Conservation (phyloP, 2,113 vertebrate genomes). For the Himantopus leucocephalus region DNA sequence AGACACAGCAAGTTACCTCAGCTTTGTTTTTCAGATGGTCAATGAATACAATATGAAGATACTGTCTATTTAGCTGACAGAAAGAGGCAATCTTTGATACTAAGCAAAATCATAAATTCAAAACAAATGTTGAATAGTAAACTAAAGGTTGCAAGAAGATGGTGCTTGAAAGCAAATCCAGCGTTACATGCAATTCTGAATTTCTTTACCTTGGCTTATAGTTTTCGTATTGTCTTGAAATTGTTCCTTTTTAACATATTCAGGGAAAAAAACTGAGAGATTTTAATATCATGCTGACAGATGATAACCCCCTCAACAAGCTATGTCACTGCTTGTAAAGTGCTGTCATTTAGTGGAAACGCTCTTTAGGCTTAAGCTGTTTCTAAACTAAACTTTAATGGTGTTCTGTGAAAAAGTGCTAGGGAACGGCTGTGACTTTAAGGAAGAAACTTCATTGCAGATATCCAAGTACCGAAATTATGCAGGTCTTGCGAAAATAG, state of each 20-base stretch:
- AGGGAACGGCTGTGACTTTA: background rate
- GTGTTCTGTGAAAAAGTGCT: background rate
- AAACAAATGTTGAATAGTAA: background rate
- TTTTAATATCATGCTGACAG: background rate
- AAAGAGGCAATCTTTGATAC: background rate
- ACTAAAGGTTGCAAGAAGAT: background rate
- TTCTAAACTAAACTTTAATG: background rate
- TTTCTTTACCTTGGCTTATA: background rate
- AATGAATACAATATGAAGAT: background rate
- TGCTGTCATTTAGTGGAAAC: background rate
- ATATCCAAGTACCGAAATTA: background rate
- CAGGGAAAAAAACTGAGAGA: background rate
- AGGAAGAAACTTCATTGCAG: background rate
- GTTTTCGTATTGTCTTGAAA: background rate
- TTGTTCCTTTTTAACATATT: background rate
- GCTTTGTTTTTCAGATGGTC: background rate
- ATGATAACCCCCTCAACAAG: background rate
- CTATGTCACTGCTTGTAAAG: background rate
- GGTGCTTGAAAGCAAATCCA: background rate
- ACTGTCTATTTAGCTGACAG: background rate
- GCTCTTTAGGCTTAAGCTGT: background rate
- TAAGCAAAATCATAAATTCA: background rate
- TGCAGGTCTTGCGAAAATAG: background rate
- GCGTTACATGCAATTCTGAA: background rate
- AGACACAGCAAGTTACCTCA: background rate